Conservation (phyloP, 2,113 vertebrate species). For the Gadus macrocephalus region DNA sequence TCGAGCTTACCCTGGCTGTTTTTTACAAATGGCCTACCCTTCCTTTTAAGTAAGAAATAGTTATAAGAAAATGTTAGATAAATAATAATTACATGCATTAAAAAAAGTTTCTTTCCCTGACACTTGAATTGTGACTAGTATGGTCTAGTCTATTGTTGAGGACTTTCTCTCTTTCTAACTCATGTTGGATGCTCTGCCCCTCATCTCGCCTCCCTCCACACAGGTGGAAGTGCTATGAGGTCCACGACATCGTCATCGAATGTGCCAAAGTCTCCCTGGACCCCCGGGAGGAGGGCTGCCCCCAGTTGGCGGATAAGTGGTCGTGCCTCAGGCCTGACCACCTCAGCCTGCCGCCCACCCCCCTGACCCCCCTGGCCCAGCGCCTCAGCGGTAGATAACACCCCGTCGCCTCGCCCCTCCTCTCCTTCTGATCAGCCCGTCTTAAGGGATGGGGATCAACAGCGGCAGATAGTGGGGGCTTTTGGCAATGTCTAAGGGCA, state of each 20-base stretch:
- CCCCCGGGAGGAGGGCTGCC: slow-evolving; percentile 76
- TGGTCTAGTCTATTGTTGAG: no score
- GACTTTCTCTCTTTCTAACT: not conserved
- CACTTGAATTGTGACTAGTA: no score
- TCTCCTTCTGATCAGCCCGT: not conserved
- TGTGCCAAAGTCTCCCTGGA: slow-evolving; percentile 97
- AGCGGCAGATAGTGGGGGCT: no score
- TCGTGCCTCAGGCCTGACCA: slow-evolving; percentile 6
- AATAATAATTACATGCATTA: not conserved
- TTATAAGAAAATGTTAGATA: not conserved
- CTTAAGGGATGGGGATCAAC: no score
- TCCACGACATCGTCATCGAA: slow-evolving; percentile 95
- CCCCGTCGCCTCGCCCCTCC: not conserved
- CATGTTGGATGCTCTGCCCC: not conserved
- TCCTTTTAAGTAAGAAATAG: not conserved
- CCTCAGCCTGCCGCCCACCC: slow-evolving; percentile 44
- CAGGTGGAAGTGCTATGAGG: slow-evolving; percentile 94
- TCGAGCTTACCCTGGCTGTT: no score
- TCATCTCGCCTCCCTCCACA: not conserved
- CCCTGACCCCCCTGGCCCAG: slow-evolving; percentile 31
- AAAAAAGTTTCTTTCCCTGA: no score
- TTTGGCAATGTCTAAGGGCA: no score
- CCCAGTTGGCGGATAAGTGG: not conserved
- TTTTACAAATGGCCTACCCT: no score
- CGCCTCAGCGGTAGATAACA: not conserved